A percentile compares a stretch with the other conserved stretches of the same genome.
Evolutionary conservation across 2,888 invertebrate species (phyloP).

Genomic region (Phyto melanocephala): DNA sequence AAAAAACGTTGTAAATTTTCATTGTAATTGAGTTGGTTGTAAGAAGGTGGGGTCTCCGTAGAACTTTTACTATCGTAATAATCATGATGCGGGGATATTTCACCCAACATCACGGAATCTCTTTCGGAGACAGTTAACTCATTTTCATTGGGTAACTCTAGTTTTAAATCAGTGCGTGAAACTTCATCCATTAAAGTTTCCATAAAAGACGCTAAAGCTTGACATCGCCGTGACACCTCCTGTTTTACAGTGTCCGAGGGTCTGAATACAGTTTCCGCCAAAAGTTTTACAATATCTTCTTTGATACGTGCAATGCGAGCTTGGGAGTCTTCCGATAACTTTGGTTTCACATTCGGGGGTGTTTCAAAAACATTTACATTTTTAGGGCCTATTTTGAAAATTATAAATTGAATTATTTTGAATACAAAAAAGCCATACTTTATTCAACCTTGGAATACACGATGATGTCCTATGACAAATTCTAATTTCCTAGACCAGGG

Average conservation of each 20-base stretch:
- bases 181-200: slow-evolving; percentile 86
- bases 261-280: slow-evolving; percentile 82
- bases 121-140: slow-evolving; percentile 82
- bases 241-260: slow-evolving; percentile 82
- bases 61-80: slow-evolving; percentile 89
- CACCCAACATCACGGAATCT: slow-evolving; percentile 90
- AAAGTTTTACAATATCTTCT: slow-evolving; percentile 83
- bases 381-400: slow-evolving; percentile 82
- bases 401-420: not conserved
- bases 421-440: not conserved
- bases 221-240: slow-evolving; percentile 84
- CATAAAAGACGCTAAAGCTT: slow-evolving; percentile 87
- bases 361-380: slow-evolving; percentile 87
- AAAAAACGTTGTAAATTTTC: slow-evolving; percentile 88
- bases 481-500: slow-evolving; percentile 95
- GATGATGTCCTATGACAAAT: slow-evolving; percentile 92
- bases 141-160: slow-evolving; percentile 82
- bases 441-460: slow-evolving; percentile 83
- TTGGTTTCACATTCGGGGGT: slow-evolving; percentile 73
- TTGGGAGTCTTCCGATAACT: slow-evolving; percentile 82
- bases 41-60: slow-evolving; percentile 88
- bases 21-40: slow-evolving; percentile 91
- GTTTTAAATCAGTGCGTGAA: slow-evolving; percentile 81
- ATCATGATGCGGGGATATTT: slow-evolving; percentile 91
- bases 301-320: slow-evolving; percentile 82